These are phyloP conservation scores for Chrysemys picta DNA, from an alignment of 2,113 vertebrate genomes.

Conservation along the genomic window DNA sequence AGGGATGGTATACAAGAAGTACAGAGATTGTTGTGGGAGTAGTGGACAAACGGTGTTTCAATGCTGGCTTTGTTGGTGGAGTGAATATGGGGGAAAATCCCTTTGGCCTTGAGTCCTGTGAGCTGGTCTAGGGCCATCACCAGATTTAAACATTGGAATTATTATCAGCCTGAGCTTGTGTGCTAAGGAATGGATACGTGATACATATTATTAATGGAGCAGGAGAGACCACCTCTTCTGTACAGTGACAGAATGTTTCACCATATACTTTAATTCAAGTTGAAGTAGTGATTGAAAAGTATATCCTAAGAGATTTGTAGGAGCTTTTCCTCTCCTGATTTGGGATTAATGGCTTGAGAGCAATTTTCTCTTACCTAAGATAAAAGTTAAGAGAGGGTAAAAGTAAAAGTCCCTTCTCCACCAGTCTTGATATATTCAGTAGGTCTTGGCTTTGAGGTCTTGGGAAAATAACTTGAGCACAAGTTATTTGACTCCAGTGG, in stretches of 20 bases:
- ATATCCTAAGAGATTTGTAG: neutral
- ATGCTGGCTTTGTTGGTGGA: neutral
- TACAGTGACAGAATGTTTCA: neutral
- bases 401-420: neutral
- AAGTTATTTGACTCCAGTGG: neutral
- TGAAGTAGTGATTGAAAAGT: neutral
- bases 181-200: neutral
- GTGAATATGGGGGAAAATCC: neutral
- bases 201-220: neutral
- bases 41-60: rapidly evolving
- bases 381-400: neutral
- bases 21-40: rapidly evolving
- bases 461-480: neutral
- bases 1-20: neutral
- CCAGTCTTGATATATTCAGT: neutral
- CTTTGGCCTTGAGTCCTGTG: neutral
- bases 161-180: neutral
- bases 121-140: neutral
- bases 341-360: neutral
- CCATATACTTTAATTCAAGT: neutral
- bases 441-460: neutral
- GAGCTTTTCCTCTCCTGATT: neutral
- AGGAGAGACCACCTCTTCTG: neutral
- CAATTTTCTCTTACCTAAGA: neutral
- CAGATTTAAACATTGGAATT: neutral